Evolutionary conservation across 2,113 vertebrate species (phyloP), one percentile per base, ranked within the genome.

Genomic region (Emydura subglobosa): DNA sequence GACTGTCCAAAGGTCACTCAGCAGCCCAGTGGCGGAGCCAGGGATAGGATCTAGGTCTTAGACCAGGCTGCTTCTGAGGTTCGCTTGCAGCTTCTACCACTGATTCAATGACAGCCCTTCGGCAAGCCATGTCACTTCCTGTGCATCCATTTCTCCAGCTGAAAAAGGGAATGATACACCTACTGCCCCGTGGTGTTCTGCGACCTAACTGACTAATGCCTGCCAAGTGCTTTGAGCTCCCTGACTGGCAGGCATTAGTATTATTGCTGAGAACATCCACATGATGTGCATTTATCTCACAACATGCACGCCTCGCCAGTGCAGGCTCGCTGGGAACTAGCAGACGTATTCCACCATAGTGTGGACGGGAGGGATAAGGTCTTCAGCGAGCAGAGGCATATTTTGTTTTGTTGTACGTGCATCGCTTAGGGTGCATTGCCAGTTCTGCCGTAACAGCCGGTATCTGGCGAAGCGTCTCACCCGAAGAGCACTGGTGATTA

Each of bases 81-180:
- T 65, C 59, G 6, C 3, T 14, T 6, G 42, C 47, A 34, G 82
- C 9, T 57, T 86, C 84, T 57, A 3, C 51, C 16, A 0, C 44
- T 25, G 39, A 57, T 53, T 84, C 81, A 91, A 78, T 79, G 65
- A 10, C 16, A 16, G 59, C 59, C 14, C 59, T 34, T 31, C 31
- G 29, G 59, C 0, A 1, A 84, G 86, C 34, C 5, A 27, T 82
- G 87, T 59, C 57, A 79, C 2, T 59, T 2, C 1, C 57, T 0
- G 0, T 57, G 68, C 54, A 53, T 12, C 0, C 0, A 4, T 50
- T 72, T 42, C 10, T 49, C 54, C 16, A 6, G 49, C 27, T 85
- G 31, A 85, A 51, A 21, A 50, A 59, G 81, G 29, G 89, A 49
- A 7, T 31, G 95, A 11, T 49, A 81, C 80, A 61, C 68, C 87